Conservation (phyloP, 2,888 invertebrate genomes). For the Melieria crassipennis region DNA sequence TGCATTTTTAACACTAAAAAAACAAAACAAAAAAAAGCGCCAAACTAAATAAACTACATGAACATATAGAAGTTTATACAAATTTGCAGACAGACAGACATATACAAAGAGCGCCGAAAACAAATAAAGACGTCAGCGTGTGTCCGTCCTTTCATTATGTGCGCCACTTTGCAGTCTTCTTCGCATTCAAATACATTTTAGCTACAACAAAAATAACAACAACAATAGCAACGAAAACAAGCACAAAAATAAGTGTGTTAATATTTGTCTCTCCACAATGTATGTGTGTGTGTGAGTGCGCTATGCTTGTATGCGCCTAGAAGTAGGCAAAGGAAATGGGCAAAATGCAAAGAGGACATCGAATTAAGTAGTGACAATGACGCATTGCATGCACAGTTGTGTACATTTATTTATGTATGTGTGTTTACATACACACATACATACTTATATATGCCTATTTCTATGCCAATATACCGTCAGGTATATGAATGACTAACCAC, state of each 20-base stretch:
- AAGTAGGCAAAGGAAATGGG: background rate
- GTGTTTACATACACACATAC: background rate
- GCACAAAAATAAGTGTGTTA: slow-evolving; percentile 2
- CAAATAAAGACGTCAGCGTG: background rate
- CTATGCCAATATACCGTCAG: no score
- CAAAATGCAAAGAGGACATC: slow-evolving; percentile 22
- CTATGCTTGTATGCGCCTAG: background rate
- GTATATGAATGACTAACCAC: no score
- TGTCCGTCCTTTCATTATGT: background rate
- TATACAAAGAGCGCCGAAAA: background rate
- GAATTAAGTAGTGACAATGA: slow-evolving; percentile 25
- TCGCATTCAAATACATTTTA: slow-evolving; percentile 4
- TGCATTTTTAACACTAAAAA: no score
- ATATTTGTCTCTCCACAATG: slow-evolving; percentile 3
- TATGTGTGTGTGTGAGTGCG: background rate
- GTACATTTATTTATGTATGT: background rate
- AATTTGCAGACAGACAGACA: no score
- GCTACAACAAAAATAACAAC: background rate
- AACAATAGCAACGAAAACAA: slow-evolving; percentile 5
- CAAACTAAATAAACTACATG: no score
- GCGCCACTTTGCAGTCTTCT: slow-evolving; percentile 10
- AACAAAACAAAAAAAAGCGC: no score
- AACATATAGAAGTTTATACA: no score
- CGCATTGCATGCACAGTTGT: background rate
- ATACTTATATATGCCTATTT: background rate